A percentile compares a stretch with the other conserved stretches of the same genome.
Evolutionary conservation across 2,113 vertebrate genomes (phyloP).

Genomic region (Calyptomena viridis): DNA sequence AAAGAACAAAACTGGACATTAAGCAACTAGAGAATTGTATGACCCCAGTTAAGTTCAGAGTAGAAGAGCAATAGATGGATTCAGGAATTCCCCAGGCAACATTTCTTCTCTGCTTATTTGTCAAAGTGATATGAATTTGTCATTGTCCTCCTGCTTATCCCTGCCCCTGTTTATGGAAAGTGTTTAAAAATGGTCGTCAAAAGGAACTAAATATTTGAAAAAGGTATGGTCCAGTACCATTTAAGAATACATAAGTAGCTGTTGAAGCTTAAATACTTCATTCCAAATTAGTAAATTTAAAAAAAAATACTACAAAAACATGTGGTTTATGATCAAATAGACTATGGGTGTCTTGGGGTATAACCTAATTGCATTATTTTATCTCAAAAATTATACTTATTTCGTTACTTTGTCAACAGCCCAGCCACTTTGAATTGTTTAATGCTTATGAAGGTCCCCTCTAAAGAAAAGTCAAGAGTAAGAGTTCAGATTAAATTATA

Average conservation of each 20-base stretch:
- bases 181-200: not conserved
- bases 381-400: not conserved
- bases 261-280: not conserved
- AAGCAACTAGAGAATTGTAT: not conserved
- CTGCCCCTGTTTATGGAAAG: not conserved
- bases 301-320: not conserved
- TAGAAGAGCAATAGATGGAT: not conserved
- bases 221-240: not conserved
- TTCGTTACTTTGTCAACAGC: not conserved
- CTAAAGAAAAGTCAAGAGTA: not conserved
- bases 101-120: not conserved
- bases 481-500: not conserved
- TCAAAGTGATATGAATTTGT: not conserved
- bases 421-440: not conserved
- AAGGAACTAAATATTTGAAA: not conserved
- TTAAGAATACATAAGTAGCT: not conserved
- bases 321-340: not conserved
- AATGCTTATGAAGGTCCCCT: not conserved
- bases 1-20: not conserved
- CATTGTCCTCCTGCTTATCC: not conserved
- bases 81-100: not conserved
- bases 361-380: not conserved
- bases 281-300: not conserved
- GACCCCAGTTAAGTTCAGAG: not conserved
- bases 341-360: not conserved